A percentile compares a stretch with the other conserved stretches of the same genome.
Conservation (phyloP, 2,888 invertebrate genomes). For the Spodoptera littoralis region DNA sequence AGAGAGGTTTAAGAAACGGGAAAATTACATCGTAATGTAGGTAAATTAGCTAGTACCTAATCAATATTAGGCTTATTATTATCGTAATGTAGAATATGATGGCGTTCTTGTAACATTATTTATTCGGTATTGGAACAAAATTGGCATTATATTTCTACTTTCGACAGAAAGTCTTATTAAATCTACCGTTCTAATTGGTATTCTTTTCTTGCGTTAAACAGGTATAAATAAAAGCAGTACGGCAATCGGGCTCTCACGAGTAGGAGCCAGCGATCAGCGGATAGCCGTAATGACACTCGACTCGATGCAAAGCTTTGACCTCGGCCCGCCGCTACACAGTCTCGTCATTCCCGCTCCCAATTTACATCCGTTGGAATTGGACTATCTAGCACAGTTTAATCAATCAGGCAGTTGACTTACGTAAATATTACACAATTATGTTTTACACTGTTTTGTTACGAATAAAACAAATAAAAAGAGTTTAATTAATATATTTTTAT, state of each 20-base stretch:
- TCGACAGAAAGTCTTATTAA: no score
- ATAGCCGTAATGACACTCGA: constrained; percentile 93
- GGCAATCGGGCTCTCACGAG: constrained; percentile 96
- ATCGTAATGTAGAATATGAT: no score
- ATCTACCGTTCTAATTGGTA: no score
- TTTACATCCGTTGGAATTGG: constrained; percentile 97
- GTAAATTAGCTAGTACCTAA: no score
- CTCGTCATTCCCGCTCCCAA: constrained; percentile 95
- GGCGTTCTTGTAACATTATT: no score
- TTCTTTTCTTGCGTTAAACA: constrained; percentile 47
- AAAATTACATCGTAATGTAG: no score
- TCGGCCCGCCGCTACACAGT: constrained; percentile 98
- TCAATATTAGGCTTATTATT: no score
- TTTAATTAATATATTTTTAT: constrained; percentile 85
- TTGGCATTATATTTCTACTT: no score
- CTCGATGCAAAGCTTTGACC: constrained; percentile 91
- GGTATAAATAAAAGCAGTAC: constrained; percentile 88
- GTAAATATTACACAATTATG: neutral
- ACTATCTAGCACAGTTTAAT: constrained; percentile 93
- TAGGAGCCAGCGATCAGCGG: constrained; percentile 95
- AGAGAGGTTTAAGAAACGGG: no score
- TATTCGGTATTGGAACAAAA: no score
- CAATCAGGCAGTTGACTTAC: constrained; percentile 60
- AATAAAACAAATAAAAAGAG: constrained; percentile 66
- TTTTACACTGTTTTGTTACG: constrained; percentile 11